A percentile compares a stretch with the other conserved stretches of the same genome.
phyloP scores from a whole-genome alignment of 1,140 invertebrate genomes.

The Leguminivora glycinivorella region DNA sequence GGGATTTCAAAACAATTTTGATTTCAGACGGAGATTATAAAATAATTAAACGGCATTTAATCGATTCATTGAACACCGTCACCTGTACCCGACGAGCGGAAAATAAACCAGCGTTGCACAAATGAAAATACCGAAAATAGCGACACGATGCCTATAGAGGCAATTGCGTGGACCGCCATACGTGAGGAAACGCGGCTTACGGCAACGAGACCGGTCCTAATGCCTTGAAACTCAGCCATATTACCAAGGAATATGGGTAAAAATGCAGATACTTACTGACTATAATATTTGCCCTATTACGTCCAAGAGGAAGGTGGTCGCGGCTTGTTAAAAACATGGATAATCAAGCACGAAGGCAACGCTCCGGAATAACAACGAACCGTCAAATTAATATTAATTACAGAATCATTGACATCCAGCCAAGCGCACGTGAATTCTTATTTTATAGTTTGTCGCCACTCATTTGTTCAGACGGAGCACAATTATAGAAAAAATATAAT shows the following conservation, averaged over 20 bases:
- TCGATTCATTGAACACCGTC: slow-evolving; percentile 41
- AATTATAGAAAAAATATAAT: slow-evolving; percentile 4
- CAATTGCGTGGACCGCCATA: slow-evolving; percentile 73
- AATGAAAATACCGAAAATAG: slow-evolving; percentile 72
- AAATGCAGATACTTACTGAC: not conserved
- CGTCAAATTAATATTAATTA: slow-evolving; percentile 75
- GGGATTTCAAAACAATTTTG: not conserved
- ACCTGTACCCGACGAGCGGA: slow-evolving; percentile 45
- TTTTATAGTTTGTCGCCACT: slow-evolving; percentile 49
- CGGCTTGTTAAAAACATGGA: slow-evolving; percentile 58
- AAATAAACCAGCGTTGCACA: slow-evolving; percentile 49
- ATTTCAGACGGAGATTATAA: not conserved
- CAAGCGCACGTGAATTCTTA: slow-evolving; percentile 52
- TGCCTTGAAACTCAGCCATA: slow-evolving; percentile 41
- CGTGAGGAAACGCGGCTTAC: slow-evolving; percentile 63
- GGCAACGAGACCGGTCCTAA: slow-evolving; percentile 15
- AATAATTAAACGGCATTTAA: slow-evolving; percentile 18
- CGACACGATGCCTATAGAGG: slow-evolving; percentile 67
- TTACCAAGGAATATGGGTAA: not conserved
- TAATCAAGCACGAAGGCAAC: slow-evolving; percentile 59
- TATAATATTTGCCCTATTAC: not conserved
- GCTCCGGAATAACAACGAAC: slow-evolving; percentile 65
- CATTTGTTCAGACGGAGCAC: not conserved
- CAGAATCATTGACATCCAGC: slow-evolving; percentile 70
- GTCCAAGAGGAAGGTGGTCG: slow-evolving; percentile 61